phyloP scores from a whole-genome alignment of 2,797 vertebrate genomes.

The Melanogrammus aeglefinus region DNA sequence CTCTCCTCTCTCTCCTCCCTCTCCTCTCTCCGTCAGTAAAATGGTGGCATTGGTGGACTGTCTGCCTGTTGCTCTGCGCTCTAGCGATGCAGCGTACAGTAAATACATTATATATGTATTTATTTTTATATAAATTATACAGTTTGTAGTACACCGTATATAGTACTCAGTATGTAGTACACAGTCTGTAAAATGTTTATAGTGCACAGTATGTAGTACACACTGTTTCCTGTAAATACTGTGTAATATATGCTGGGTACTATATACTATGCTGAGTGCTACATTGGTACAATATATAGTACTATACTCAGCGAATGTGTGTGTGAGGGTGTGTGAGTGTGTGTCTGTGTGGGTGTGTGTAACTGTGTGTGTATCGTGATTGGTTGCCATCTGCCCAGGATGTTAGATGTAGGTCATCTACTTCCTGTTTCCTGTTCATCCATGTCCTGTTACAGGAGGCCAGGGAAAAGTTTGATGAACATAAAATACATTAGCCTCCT shows the following conservation, averaged over 20 bases:
- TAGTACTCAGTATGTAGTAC: no score
- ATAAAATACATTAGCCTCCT: no score
- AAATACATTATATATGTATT: background rate
- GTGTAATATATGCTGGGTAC: no score
- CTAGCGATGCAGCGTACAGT: background rate
- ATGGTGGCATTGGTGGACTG: background rate
- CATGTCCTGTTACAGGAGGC: background rate
- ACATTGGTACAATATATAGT: no score
- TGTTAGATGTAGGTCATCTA: slow-evolving; percentile 2
- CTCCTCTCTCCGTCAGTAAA: background rate
- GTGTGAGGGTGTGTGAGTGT: no score
- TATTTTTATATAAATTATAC: background rate
- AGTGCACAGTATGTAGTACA: no score
- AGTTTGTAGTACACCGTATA: background rate
- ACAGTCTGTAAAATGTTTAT: no score
- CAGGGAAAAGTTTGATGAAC: no score
- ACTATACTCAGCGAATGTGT: no score
- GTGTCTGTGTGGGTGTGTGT: no score
- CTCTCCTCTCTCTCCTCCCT: background rate
- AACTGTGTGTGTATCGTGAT: background rate
- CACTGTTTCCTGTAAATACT: no score
- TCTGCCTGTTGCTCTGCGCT: background rate
- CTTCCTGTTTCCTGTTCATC: slow-evolving; percentile 6
- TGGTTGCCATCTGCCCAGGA: background rate
- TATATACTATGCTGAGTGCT: no score